Conservation (phyloP, 2,888 invertebrate genomes). For the Hydrotaea diabolus region DNA sequence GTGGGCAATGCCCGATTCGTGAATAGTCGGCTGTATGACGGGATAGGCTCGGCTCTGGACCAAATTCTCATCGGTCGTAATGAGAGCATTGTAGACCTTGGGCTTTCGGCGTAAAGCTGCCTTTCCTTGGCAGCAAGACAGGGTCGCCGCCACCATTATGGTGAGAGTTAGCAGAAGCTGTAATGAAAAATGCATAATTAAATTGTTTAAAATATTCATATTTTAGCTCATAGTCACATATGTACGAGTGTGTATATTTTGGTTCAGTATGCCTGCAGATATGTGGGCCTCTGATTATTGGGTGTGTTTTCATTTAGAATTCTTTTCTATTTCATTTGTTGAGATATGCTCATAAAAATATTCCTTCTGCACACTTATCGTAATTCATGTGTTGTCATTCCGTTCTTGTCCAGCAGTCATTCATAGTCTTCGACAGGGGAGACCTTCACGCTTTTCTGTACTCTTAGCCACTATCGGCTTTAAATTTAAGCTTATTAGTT, state of each 20-base stretch:
- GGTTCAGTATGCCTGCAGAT: neutral
- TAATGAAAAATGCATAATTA: conserved; percentile 40
- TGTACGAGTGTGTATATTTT: neutral
- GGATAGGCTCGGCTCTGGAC: conserved; percentile 89
- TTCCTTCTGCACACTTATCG: conserved; percentile 5
- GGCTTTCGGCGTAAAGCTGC: conserved; percentile 82
- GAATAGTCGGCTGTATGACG: conserved; percentile 87
- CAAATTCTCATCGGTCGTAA: conserved; percentile 89
- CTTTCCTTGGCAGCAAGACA: conserved; percentile 25
- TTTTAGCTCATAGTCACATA: neutral
- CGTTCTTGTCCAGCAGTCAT: neutral
- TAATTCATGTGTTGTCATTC: conserved; percentile 8
- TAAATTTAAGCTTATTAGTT: neutral
- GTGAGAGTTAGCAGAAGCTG: conserved; percentile 73
- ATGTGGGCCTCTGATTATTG: neutral
- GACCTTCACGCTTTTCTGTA: conserved; percentile 42
- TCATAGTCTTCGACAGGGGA: neutral
- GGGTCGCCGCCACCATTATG: conserved; percentile 32
- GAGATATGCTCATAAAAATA: conserved; percentile 19
- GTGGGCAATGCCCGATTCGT: conserved; percentile 83
- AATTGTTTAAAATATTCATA: neutral
- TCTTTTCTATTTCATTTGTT: conserved; percentile 9
- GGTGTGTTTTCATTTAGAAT: conserved; percentile 41
- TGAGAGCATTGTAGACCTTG: conserved; percentile 90
- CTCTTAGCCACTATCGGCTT: conserved; percentile 10